A percentile compares a stretch with the other conserved stretches of the same genome.
phyloP scores from a whole-genome alignment of 2,113 vertebrate genomes.

The Indicator maculatus region DNA sequence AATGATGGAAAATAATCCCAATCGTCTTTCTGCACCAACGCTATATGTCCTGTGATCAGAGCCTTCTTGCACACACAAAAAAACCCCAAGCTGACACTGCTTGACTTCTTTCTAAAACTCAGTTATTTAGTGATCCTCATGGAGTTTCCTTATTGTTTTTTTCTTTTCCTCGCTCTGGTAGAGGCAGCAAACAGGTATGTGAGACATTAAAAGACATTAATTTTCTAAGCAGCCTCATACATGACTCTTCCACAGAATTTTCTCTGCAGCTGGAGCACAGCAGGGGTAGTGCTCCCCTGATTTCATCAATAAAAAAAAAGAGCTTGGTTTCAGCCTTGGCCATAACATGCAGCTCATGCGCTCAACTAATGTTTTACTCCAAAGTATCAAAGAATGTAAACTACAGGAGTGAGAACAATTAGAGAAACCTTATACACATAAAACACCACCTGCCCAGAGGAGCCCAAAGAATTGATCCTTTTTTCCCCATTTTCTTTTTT shows the following conservation, averaged over 20 bases:
- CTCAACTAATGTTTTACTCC: background rate
- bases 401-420: background rate
- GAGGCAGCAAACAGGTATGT: background rate
- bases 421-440: background rate
- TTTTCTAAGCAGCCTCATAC: background rate
- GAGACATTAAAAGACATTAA: background rate
- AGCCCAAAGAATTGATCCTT: background rate
- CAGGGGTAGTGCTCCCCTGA: background rate
- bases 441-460: background rate
- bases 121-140: background rate
- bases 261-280: constrained; percentile 8
- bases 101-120: background rate
- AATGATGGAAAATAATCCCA: background rate
- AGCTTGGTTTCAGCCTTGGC: background rate
- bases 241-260: background rate
- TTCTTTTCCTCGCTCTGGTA: background rate
- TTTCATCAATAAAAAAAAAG: background rate
- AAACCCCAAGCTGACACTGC: background rate
- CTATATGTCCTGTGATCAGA: background rate
- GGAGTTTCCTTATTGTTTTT: background rate
- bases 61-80: background rate
- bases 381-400: background rate
- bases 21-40: background rate
- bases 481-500: background rate
- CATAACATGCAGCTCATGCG: background rate